Evolutionary conservation across 23 tunicate species (phyloP).

Genomic region (Corella eumyota): DNA sequence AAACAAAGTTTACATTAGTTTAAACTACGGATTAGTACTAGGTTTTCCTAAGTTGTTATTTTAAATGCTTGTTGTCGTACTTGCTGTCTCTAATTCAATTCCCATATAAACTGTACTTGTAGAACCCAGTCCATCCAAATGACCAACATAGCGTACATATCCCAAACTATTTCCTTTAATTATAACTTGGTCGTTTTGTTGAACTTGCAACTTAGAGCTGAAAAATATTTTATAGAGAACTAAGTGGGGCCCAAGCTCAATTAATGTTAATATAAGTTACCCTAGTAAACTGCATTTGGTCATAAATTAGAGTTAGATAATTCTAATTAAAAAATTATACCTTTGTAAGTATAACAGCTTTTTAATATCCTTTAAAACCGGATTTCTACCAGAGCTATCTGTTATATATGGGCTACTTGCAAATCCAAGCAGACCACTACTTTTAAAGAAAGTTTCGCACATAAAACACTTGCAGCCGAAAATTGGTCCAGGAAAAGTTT

Average conservation of each 20-base stretch:
- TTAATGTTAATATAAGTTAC: no score
- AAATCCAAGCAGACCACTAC: slow-evolving; percentile 71
- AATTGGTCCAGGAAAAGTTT: slow-evolving; percentile 82
- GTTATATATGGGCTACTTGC: slow-evolving; percentile 95
- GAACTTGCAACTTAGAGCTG: slow-evolving; percentile 58
- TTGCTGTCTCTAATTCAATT: slow-evolving; percentile 45
- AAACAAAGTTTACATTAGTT: no score
- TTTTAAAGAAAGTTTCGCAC: slow-evolving; percentile 81
- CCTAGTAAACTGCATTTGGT: no score
- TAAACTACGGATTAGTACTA: no score
- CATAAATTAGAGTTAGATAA: no score
- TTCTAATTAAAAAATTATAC: no score
- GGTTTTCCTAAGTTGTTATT: no score
- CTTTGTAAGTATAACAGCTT: slow-evolving; percentile 73
- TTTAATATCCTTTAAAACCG: slow-evolving; percentile 52
- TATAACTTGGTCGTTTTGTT: slow-evolving; percentile 46
- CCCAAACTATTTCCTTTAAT: slow-evolving; percentile 31
- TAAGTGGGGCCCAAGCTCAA: no score
- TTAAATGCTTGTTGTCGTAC: no score
- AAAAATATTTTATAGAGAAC: no score
- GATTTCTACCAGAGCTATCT: slow-evolving; percentile 73
- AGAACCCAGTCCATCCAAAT: slow-evolving; percentile 61
- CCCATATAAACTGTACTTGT: slow-evolving; percentile 78
- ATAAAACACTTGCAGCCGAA: slow-evolving; percentile 90
- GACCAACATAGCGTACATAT: slow-evolving; percentile 71